These are phyloP conservation scores for Vombatus ursinus DNA, from an alignment of 2,113 vertebrate genomes.

Conservation along the genomic window DNA sequence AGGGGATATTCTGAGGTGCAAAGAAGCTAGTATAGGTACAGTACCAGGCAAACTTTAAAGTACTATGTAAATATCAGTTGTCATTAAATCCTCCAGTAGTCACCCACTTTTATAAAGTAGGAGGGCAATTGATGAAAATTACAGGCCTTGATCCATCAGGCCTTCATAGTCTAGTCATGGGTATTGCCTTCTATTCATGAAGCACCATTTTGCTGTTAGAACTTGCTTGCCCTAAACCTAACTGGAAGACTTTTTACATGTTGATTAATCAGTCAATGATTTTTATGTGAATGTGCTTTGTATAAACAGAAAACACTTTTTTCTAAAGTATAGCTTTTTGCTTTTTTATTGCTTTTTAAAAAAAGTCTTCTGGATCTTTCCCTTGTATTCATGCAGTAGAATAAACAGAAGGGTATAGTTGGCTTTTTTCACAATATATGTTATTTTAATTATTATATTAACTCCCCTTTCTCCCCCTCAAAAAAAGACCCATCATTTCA, in stretches of 20 bases:
- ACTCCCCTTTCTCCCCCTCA: too few species aligned
- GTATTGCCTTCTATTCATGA: neutral
- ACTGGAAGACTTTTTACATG: neutral
- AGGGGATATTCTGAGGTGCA: neutral
- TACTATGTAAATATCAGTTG: neutral
- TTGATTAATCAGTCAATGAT: neutral
- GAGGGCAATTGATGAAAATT: neutral
- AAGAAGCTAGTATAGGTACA: neutral
- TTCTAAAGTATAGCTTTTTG: neutral
- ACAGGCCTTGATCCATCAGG: neutral
- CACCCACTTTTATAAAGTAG: neutral
- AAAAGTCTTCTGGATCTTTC: neutral
- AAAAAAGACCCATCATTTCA: neutral
- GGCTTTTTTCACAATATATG: neutral
- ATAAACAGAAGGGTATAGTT: neutral
- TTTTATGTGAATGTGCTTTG: neutral
- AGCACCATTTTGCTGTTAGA: neutral
- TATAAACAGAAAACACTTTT: slow-evolving; percentile 9
- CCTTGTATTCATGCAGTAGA: neutral
- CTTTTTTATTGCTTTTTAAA: neutral
- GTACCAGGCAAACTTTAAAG: neutral
- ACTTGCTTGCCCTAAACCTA: slow-evolving; percentile 4
- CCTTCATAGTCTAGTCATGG: neutral
- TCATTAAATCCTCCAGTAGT: neutral
- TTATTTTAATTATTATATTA: neutral